These are phyloP conservation scores for Pomatostomus ruficeps DNA, from an alignment of 2,113 vertebrate species.

Conservation along the genomic window DNA sequence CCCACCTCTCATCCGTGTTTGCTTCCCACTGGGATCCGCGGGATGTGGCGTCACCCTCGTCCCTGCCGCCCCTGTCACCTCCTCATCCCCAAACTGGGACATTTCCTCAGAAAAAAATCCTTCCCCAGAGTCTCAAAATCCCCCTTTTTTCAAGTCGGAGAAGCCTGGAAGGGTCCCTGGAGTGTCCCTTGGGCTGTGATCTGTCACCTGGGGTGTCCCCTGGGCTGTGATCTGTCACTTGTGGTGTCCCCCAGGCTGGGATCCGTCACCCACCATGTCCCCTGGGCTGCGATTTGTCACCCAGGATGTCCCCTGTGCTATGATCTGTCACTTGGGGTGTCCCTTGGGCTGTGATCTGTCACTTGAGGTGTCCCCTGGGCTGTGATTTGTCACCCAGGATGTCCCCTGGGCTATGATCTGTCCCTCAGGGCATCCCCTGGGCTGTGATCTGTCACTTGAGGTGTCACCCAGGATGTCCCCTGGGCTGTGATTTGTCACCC, in stretches of 20 bases:
- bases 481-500: background rate
- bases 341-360: background rate
- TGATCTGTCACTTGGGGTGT: rapidly evolving
- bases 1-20: rapidly evolving
- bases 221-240: rapidly evolving
- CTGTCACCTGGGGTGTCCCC: background rate
- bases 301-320: rapidly evolving
- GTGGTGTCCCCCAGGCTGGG: background rate
- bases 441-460: background rate
- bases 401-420: background rate
- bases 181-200: background rate
- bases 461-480: background rate
- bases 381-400: background rate
- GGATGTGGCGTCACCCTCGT: rapidly evolving
- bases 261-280: background rate
- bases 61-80: background rate
- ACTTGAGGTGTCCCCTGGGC: rapidly evolving
- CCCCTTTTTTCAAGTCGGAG: too few relatives aligned
- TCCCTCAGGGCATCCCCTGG: background rate
- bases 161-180: background rate
- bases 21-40: rapidly evolving
- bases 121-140: rapidly evolving
- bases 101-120: background rate
- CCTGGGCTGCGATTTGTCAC: background rate
- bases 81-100: background rate